Evolutionary conservation across 2,797 vertebrate genomes (phyloP).

Genomic region (Oceanodroma leucorhoa): DNA sequence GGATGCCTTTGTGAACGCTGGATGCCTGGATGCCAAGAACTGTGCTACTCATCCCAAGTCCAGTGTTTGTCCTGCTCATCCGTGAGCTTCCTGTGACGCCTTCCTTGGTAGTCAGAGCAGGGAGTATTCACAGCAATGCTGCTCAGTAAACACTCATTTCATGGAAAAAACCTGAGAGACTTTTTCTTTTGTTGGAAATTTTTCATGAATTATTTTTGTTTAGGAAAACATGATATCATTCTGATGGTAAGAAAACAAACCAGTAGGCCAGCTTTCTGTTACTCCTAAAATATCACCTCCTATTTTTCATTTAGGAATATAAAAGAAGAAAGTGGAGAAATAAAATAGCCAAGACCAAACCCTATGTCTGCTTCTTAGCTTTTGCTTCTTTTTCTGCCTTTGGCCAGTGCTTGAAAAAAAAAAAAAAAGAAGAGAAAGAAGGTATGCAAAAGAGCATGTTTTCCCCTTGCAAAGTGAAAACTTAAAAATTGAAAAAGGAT

Average conservation of each 20-base stretch:
- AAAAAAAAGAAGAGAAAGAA: not conserved
- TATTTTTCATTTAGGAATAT: constrained; percentile 44
- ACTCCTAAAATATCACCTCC: constrained; percentile 42
- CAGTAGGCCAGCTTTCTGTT: constrained; percentile 37
- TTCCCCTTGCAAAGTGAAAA: not conserved
- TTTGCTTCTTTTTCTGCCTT: constrained; percentile 16
- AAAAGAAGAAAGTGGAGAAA: constrained; percentile 42
- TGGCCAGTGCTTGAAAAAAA: not conserved
- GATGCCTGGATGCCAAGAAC: not conserved
- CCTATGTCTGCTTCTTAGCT: not conserved
- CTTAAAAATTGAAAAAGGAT: not conserved
- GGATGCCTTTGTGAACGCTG: not conserved
- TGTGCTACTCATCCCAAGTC: not conserved
- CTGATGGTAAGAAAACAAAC: constrained; percentile 57
- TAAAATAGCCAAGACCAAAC: constrained; percentile 11
- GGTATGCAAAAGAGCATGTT: not conserved
- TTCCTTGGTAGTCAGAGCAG: not conserved
- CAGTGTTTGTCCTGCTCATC: not conserved
- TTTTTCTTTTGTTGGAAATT: constrained; percentile 44
- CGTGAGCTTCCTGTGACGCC: not conserved
- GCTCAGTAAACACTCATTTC: constrained; percentile 18
- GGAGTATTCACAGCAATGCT: not conserved
- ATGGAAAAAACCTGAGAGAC: constrained; percentile 37
- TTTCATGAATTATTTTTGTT: constrained; percentile 65
- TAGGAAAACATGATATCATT: constrained; percentile 67